phyloP scores from a whole-genome alignment of 2,888 invertebrate genomes.

The Dorcus hopei region DNA sequence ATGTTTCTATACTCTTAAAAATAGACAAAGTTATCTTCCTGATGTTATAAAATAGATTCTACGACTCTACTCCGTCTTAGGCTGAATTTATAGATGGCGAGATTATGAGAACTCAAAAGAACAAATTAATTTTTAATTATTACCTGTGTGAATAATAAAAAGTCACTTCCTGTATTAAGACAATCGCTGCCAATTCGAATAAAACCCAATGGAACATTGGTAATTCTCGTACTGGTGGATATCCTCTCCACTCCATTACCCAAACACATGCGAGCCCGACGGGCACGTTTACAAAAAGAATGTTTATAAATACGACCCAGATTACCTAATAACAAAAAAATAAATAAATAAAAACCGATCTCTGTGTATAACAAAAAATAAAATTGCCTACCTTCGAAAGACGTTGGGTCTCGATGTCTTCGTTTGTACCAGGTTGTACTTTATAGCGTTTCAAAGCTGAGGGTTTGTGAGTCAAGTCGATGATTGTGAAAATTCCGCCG shows the following conservation, averaged over 20 bases:
- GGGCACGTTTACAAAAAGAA: constrained; percentile 67
- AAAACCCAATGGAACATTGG: constrained; percentile 78
- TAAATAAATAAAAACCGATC: too few species aligned
- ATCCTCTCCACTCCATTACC: constrained; percentile 65
- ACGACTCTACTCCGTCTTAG: too few species aligned
- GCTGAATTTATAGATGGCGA: too few species aligned
- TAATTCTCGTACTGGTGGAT: constrained; percentile 62
- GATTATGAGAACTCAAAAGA: neutral
- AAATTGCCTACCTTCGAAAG: constrained; percentile 54
- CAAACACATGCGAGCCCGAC: constrained; percentile 59
- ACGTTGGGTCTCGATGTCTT: constrained; percentile 64
- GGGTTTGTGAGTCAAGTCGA: constrained; percentile 76
- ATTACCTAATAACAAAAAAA: constrained; percentile 56
- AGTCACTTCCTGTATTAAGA: constrained; percentile 73
- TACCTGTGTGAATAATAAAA: constrained; percentile 84
- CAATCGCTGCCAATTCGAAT: constrained; percentile 69
- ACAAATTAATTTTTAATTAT: neutral
- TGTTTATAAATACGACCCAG: constrained; percentile 68
- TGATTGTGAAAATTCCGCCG: constrained; percentile 69
- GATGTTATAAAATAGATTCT: neutral
- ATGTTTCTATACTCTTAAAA: too few species aligned
- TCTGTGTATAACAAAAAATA: too few species aligned
- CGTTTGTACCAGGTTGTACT: constrained; percentile 77
- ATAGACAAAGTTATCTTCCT: too few species aligned
- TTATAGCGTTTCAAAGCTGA: constrained; percentile 70